Percentiles rank a stretch among this genome's conserved stretches.
Evolutionary conservation across 2,113 vertebrate genomes (phyloP).

Genomic region (Thamnophis sirtalis): DNA sequence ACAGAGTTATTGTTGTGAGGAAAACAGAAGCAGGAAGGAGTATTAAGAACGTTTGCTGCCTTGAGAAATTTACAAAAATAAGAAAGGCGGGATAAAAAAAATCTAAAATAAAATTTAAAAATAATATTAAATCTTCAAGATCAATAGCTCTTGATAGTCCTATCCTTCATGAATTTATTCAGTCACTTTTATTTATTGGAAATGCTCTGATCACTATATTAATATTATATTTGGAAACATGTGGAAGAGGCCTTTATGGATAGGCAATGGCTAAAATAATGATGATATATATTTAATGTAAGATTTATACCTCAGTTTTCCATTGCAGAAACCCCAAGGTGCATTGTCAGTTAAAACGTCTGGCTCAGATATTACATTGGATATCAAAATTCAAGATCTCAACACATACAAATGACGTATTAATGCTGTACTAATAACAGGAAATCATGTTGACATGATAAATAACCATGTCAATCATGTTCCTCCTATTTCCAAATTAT

Average conservation of each 20-base stretch:
- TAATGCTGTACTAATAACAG: background rate
- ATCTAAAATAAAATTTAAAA: background rate
- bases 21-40: background rate
- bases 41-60: background rate
- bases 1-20: too few relatives aligned
- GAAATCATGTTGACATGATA: background rate
- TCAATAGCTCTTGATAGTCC: background rate
- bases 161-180: background rate
- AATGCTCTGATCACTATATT: background rate
- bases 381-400: background rate
- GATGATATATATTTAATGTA: background rate
- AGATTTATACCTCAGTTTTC: background rate
- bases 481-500: background rate
- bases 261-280: too few relatives aligned
- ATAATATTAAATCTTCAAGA: background rate
- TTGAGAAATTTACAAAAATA: background rate
- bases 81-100: background rate
- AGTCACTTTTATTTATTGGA: background rate
- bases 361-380: background rate
- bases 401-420: background rate
- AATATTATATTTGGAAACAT: too few relatives aligned
- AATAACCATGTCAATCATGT: background rate
- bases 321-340: background rate
- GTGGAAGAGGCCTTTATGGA: too few relatives aligned
- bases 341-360: background rate